A percentile compares a stretch with the other conserved stretches of the same genome.
Conservation (phyloP, 2,797 vertebrate genomes). For the Siniperca scherzeri region DNA sequence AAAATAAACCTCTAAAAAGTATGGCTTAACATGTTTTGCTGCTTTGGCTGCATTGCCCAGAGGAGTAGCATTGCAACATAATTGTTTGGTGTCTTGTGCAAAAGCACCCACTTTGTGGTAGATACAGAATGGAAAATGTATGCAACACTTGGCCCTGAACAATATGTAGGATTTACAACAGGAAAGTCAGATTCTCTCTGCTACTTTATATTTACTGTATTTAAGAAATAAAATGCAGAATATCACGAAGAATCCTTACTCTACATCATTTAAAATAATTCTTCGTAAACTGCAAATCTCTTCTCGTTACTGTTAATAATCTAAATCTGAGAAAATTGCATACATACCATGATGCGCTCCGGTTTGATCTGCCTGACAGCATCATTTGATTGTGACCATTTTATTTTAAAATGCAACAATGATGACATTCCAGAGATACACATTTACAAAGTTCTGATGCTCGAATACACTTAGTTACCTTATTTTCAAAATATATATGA, state of each 20-base stretch:
- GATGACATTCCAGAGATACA: conserved; percentile 10
- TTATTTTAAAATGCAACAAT: conserved; percentile 46
- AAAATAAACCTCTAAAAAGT: not conserved
- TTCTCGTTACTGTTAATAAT: not conserved
- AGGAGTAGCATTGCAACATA: conserved; percentile 16
- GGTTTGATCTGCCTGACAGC: not conserved
- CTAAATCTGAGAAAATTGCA: not conserved
- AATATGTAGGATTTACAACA: not conserved
- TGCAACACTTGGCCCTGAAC: not conserved
- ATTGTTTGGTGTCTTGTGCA: not conserved
- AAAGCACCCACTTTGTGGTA: not conserved
- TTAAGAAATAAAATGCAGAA: not conserved
- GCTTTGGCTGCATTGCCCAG: not conserved
- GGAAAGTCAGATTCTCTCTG: not conserved
- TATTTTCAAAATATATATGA: not conserved
- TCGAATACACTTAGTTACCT: not conserved
- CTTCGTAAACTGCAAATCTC: not conserved
- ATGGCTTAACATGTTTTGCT: conserved; percentile 3
- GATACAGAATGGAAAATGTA: not conserved
- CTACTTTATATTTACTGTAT: not conserved
- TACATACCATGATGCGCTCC: not conserved
- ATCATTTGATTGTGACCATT: conserved; percentile 30
- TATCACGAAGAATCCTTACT: not conserved
- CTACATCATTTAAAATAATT: not conserved
- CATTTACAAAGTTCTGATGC: not conserved